Evolutionary conservation across 1,140 invertebrate species (phyloP), one percentile per base, ranked within the genome.

Genomic region (Drosophila watanabei): DNA sequence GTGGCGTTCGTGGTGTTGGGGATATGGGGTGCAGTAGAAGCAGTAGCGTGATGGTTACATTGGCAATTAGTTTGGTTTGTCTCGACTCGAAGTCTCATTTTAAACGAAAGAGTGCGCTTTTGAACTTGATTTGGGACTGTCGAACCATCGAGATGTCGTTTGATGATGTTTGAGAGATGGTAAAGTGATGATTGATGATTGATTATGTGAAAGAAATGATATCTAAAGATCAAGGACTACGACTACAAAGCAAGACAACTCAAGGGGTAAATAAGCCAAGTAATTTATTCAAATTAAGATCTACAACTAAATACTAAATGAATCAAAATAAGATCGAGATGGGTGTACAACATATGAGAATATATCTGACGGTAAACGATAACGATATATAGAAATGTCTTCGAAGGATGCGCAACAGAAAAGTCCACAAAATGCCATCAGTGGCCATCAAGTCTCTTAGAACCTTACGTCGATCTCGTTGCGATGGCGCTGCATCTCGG

Each of bases 401-500:
- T 90, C 85, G 86, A 90, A 85, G 82, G 70, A 65, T 70, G 87
- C 76, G 76, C 79, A 82, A 86, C 79, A 72, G 20, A 80, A 69
- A 68, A 73, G 75, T 35, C 71, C 49, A 65, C 16, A 37, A 46
- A 65, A 75, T 20, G 45, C 56, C n/a, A n/a, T 45, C 58, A 60
- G 62, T 41, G 54, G 16, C 30, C 45, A 69, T 68, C 45, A 56
- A 52, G 75, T 83, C 79, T 79, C 79, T 61, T 90, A 90, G 76
- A 91, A 93, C 76, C 92, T 92, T 92, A 94, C 94, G 85, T 94
- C 94, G 75, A 94, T 93, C 79, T 94, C 93, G 57, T 94, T 93
- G 82, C 94, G 90, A 82, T 94, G 94, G 57, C 93, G 91, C 69
- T 94, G 94, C 75, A 94, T 91, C 81, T 95, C 94, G 5, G 88